These are phyloP conservation scores for Takifugu rubripes DNA, from an alignment of 2,797 vertebrate species.

Conservation along the genomic window DNA sequence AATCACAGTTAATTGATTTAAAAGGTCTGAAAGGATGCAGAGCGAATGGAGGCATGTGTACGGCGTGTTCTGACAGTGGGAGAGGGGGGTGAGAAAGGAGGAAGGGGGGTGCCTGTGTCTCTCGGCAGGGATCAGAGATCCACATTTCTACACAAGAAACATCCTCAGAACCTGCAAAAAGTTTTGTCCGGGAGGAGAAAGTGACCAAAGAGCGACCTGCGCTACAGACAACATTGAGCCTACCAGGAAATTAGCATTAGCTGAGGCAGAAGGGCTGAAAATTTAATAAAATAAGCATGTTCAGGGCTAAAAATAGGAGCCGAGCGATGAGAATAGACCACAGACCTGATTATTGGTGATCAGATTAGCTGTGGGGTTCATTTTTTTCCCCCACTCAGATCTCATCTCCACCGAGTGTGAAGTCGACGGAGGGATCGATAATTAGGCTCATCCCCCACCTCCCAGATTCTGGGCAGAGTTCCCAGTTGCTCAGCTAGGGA, in stretches of 20 bases:
- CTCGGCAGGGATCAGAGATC: slow-evolving; percentile 14
- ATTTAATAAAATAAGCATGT: no score
- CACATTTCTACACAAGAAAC: no score
- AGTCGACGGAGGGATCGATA: slow-evolving; percentile 17
- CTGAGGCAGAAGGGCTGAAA: no score
- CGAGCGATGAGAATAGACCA: no score
- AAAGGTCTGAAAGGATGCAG: slow-evolving; percentile 29
- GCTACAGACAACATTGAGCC: no score
- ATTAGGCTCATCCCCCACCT: slow-evolving; percentile 5
- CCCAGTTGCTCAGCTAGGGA: slow-evolving; percentile 1
- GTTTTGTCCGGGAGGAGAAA: no score
- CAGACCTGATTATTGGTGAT: slow-evolving; percentile 1
- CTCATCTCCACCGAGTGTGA: slow-evolving; percentile 6
- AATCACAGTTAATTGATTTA: slow-evolving; percentile 42
- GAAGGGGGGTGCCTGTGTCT: not conserved
- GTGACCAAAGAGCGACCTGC: no score
- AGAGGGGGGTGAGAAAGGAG: slow-evolving; percentile 9
- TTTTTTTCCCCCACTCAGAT: slow-evolving; percentile 1
- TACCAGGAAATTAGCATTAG: no score
- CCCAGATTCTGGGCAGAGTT: slow-evolving; percentile 13
- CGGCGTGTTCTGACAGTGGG: slow-evolving; percentile 6
- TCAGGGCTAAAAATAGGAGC: no score
- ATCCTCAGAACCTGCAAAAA: not conserved
- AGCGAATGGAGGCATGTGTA: slow-evolving; percentile 19
- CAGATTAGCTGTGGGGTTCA: slow-evolving; percentile 7